Conservation (phyloP, 2,888 invertebrate genomes). For the Lamellibrachia columna region DNA sequence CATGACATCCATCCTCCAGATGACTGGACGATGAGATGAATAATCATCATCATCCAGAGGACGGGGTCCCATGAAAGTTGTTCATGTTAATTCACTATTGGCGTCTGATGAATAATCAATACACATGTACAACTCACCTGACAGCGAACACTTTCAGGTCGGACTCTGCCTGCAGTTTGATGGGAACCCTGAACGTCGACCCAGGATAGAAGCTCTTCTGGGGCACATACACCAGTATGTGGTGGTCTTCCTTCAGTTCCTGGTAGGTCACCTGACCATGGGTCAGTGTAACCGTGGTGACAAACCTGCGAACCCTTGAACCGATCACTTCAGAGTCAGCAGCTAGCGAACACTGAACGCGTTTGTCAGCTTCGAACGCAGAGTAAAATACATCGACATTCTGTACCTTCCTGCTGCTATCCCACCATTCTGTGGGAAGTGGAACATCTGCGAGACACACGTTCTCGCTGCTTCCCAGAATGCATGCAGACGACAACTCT, state of each 20-base stretch:
- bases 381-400: constrained; percentile 86
- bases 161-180: constrained; percentile 74
- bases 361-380: constrained; percentile 71
- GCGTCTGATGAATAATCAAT: background rate
- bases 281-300: constrained; percentile 38
- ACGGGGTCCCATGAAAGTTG: no score
- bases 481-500: constrained; percentile 87
- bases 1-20: no score
- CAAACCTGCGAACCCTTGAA: constrained; percentile 26
- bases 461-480: constrained; percentile 83
- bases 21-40: no score
- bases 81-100: no score
- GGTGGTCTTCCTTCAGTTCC: constrained; percentile 84
- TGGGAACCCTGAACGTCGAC: constrained; percentile 88
- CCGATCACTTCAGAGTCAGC: background rate
- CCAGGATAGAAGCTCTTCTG: constrained; percentile 89
- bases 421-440: constrained; percentile 91
- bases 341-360: constrained; percentile 54
- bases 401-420: constrained; percentile 44
- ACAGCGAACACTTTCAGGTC: constrained; percentile 80
- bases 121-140: constrained; percentile 72
- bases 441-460: constrained; percentile 90
- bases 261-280: constrained; percentile 70
- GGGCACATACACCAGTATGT: constrained; percentile 85
- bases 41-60: no score